Base-by-base conservation (phyloP, 2,797 vertebrate genomes). In the Coccyzus lansbergi region DNA sequence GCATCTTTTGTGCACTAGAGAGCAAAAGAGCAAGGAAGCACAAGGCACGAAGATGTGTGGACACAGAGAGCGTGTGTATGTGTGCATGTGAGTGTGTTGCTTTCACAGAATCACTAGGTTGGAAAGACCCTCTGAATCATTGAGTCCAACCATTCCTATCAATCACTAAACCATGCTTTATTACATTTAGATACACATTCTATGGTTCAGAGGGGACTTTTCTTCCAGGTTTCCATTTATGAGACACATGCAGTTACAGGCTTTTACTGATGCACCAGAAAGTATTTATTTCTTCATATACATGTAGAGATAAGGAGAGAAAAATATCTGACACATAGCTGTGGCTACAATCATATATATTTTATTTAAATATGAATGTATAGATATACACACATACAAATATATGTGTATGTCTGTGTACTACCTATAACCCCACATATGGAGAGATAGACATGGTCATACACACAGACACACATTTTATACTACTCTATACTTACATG, bases 161-260 rank as follows among this genome's bases (percentile, higher is more conserved):
- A n/a, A n/a, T n/a, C n/a, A n/a, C n/a, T n/a, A n/a, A n/a, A n/a
- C n/a, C n/a, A n/a, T 44, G 36, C 29, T n/a, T 1, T 22, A 4
- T 8, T 10, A 4, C 4, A 16, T 33, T n/a, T 16, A 31, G 55
- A 56, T 29, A 9, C 59, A 26, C 49, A 28, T 11, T 38, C 74
- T 33, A 2, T 6, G 48, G 62, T 34, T 75, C 34, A 7, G n/a
- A 7, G 58, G 7, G 2, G 26, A 19, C 3, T 15, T n/a, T 3
- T 11, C 29, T 33, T n/a, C 21, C 1, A 42, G 44, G 15, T 28
- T 46, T 26, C 44, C 25, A 0, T 36, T 56, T 22, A 21, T 12
- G 24, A 55, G 7, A 18, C 19, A 3, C 1, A 1, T 0, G 0
- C 42, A 63, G 20, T 0, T 42, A 56, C 55, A 46, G 58, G 21